Conservation (phyloP, 2,797 vertebrate species). For the Argentina silus region DNA sequence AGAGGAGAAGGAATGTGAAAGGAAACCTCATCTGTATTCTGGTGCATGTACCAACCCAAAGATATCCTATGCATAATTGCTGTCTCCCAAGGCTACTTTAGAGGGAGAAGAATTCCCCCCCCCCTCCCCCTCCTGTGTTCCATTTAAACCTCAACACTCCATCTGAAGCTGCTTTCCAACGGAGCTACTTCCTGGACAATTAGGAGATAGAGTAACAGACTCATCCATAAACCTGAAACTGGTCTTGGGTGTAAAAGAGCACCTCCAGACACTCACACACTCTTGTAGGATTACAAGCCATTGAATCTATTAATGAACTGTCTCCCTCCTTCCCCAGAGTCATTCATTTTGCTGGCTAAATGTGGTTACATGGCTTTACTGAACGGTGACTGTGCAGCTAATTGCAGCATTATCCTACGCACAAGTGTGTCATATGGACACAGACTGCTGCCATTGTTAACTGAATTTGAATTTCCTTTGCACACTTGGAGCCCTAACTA, state of each 20-base stretch:
- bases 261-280: conserved; percentile 16
- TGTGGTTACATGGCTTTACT: conserved; percentile 5
- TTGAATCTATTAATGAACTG: conserved; percentile 38
- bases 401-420: conserved; percentile 30
- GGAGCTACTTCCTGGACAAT: conserved; percentile 49
- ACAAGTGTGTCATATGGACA: conserved; percentile 19
- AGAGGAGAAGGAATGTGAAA: conserved; percentile 59
- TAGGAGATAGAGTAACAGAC: conserved; percentile 43
- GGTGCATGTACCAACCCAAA: conserved; percentile 66
- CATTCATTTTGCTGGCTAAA: conserved; percentile 8
- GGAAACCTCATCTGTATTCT: conserved; percentile 79
- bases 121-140: conserved; percentile 31
- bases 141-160: conserved; percentile 49
- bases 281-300: conserved; percentile 17
- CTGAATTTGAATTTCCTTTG: conserved; percentile 16
- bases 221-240: conserved; percentile 26
- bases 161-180: conserved; percentile 33
- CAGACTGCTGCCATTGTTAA: conserved; percentile 18
- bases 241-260: conserved; percentile 35
- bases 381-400: conserved; percentile 24
- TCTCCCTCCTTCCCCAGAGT: conserved; percentile 11
- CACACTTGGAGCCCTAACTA: not conserved
- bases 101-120: conserved; percentile 33
- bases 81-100: conserved; percentile 52
- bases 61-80: conserved; percentile 71